Percentiles rank a stretch among this genome's conserved stretches.
phyloP scores from a whole-genome alignment of 1,140 invertebrate genomes.

The Odontomachus brunneus region DNA sequence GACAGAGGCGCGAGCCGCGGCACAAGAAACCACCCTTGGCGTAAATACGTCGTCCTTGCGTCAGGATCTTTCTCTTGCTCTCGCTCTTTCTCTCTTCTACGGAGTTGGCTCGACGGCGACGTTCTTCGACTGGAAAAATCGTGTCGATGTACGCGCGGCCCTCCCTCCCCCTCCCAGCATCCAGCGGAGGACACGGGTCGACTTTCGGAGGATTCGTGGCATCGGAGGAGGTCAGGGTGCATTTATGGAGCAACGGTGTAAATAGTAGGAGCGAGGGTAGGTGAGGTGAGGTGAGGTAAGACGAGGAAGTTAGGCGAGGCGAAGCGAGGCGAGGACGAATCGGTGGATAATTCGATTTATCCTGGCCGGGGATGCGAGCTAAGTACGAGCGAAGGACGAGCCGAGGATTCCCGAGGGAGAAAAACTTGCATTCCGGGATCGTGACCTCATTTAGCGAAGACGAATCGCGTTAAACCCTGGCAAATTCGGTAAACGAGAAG shows the following conservation, averaged over 20 bases:
- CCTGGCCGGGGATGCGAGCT: not conserved
- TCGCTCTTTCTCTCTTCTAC: constrained; percentile 2
- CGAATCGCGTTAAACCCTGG: constrained; percentile 10
- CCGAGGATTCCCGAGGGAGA: constrained; percentile 3
- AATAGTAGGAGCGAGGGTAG: constrained; percentile 1
- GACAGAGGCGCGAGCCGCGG: constrained; percentile 27
- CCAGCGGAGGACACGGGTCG: not conserved
- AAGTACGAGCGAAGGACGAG: not conserved
- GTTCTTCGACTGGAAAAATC: constrained; percentile 61
- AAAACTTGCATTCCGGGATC: constrained; percentile 14
- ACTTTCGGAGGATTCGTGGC: constrained; percentile 55
- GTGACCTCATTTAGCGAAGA: constrained; percentile 42
- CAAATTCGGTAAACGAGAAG: constrained; percentile 17
- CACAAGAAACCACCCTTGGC: constrained; percentile 53
- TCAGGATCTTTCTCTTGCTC: not conserved
- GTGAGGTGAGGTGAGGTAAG: no score
- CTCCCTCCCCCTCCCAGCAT: not conserved
- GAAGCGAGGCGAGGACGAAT: not conserved
- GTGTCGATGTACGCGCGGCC: constrained; percentile 39
- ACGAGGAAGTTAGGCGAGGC: not conserved
- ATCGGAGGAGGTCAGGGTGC: constrained; percentile 1
- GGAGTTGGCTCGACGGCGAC: constrained; percentile 7
- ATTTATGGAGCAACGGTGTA: not conserved
- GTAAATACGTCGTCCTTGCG: constrained; percentile 17
- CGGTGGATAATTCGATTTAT: constrained; percentile 24